Evolutionary conservation across 2,797 vertebrate genomes (phyloP), one percentile per base, ranked within the genome.

Genomic region (Rhinogobio ventralis): DNA sequence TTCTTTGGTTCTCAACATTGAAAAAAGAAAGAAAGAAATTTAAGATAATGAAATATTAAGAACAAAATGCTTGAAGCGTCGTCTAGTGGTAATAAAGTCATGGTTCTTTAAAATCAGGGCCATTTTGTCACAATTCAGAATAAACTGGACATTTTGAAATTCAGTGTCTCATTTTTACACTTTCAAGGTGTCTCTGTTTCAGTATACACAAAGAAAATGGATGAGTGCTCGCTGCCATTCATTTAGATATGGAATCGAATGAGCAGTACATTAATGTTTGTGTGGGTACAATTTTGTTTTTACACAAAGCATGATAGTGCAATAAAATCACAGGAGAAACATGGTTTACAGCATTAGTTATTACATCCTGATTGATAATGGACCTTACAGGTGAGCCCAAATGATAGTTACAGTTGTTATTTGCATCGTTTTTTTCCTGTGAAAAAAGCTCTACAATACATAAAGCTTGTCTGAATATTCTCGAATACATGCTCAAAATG

Each of bases 181-280:
- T 49, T 62, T 74, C 36, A 83, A 68, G 74, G 82, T 78, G 82
- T 78, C 82, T 84, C 82, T 84, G 62, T 84, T 84, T 84, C 74
- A 84, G 82, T 84, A 68, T 84, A 46, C 36, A 69, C 73, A 55
- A 42, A 66, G 28, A 23, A 60, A 73, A n/a, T 23, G 15, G 30
- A 49, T 67, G 10, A 66, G 64, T 1, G 42, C 62, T 45, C 15
- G 7, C 49, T 14, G 9, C 9, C 19, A 23, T 81, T 42, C 30
- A 15, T 82, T 62, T 46, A 60, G 53, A 45, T 46, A 30, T 72
- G 36, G 23, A 46, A 19, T 71, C 46, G 80, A 62, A 83, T 83
- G 82, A 69, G 49, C 36, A 45, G 33, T 67, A 45, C 20, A 39
- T 76, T 33, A 30, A 51, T 77, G 64, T 60, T 67, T 46, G 7